phyloP scores from a whole-genome alignment of 1,140 invertebrate genomes.

The Dreissena rostriformis region DNA sequence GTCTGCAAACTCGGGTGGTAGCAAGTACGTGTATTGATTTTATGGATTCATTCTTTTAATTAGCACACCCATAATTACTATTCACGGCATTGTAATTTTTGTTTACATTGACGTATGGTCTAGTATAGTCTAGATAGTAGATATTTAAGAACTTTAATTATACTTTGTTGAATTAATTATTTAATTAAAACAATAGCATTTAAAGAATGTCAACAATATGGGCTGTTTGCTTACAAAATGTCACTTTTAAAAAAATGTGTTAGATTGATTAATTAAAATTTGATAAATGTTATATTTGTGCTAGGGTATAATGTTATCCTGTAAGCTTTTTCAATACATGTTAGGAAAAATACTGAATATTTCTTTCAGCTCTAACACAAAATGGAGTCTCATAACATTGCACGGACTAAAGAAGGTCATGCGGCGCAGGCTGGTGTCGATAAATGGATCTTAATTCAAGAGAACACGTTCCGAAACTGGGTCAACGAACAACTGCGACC shows the following conservation, averaged over 20 bases:
- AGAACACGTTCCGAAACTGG: slow-evolving; percentile 99
- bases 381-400: slow-evolving; percentile 44
- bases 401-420: slow-evolving; percentile 56
- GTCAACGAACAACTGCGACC: slow-evolving; percentile 94
- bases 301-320: neutral
- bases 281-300: neutral
- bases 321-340: neutral
- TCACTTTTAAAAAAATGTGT: neutral
- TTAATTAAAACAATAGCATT: neutral
- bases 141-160: too few relatives aligned
- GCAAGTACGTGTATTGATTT: too few relatives aligned
- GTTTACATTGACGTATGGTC: too few relatives aligned
- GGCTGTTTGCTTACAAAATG: neutral
- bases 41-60: too few relatives aligned
- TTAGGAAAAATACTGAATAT: neutral
- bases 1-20: too few relatives aligned
- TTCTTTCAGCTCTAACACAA: neutral
- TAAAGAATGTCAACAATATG: neutral
- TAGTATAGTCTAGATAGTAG: too few relatives aligned
- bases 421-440: slow-evolving; percentile 65
- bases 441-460: slow-evolving; percentile 88
- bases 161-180: too few relatives aligned
- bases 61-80: too few relatives aligned
- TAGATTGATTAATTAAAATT: neutral
- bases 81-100: too few relatives aligned